Percentiles rank a stretch among this genome's conserved stretches.
Evolutionary conservation across 92 coral and sea anemone genomes (phyloP).

Genomic region (Paragorgia papillata): DNA sequence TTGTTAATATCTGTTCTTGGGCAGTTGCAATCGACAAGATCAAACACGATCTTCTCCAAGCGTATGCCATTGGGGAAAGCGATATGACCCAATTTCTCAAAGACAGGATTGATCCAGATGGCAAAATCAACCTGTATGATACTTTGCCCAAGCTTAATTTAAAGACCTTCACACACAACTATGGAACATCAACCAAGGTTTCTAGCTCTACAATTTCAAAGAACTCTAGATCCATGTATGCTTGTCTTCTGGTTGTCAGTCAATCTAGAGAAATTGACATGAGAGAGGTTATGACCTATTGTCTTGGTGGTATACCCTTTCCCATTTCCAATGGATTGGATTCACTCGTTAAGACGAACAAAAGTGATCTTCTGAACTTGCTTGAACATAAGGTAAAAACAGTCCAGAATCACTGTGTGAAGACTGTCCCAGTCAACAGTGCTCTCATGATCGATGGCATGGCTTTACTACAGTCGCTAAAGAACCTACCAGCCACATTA

Average conservation of each 20-base stretch:
- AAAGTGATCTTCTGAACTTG: slow-evolving; percentile 21
- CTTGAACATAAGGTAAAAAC: slow-evolving; percentile 21
- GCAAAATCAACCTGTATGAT: slow-evolving; percentile 27
- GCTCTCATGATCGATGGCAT: slow-evolving; percentile 39
- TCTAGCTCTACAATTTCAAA: slow-evolving; percentile 26
- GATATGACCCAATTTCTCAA: slow-evolving; percentile 19
- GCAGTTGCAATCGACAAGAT: slow-evolving; percentile 26
- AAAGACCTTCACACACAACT: slow-evolving; percentile 31
- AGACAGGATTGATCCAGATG: slow-evolving; percentile 32
- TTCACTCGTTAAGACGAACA: slow-evolving; percentile 22
- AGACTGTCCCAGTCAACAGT: slow-evolving; percentile 28
- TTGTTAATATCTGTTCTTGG: slow-evolving; percentile 27
- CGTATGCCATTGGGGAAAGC: slow-evolving; percentile 25
- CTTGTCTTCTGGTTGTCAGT: slow-evolving; percentile 15
- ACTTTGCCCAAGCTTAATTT: slow-evolving; percentile 23
- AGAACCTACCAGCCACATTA: slow-evolving; percentile 32
- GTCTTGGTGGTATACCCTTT: slow-evolving; percentile 20
- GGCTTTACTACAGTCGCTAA: slow-evolving; percentile 29
- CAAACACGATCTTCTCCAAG: slow-evolving; percentile 34
- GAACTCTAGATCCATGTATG: slow-evolving; percentile 24
- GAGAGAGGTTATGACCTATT: slow-evolving; percentile 25
- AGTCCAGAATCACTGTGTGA: slow-evolving; percentile 31
- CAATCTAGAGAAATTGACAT: slow-evolving; percentile 29
- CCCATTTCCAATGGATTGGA: slow-evolving; percentile 14
- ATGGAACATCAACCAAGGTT: slow-evolving; percentile 22